These are phyloP conservation scores for Parnassius glacialis DNA, from an alignment of 2,888 invertebrate genomes.

Conservation along the genomic window DNA sequence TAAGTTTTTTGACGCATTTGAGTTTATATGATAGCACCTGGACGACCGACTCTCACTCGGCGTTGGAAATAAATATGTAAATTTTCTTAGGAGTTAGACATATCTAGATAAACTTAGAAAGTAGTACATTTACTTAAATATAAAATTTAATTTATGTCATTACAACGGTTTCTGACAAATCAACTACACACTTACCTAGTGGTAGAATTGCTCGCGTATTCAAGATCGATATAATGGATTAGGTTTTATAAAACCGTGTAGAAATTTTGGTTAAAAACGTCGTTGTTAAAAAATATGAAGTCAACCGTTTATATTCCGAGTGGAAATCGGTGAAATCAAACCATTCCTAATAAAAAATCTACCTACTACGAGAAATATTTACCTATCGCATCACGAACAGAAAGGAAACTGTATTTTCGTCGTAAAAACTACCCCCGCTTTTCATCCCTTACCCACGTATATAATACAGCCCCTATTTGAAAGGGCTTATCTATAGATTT, in stretches of 20 bases:
- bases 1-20: too few relatives aligned
- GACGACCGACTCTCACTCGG: too few relatives aligned
- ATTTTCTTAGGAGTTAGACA: too few relatives aligned
- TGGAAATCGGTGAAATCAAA: conserved; percentile 38
- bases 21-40: too few relatives aligned
- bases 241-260: neutral
- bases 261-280: neutral
- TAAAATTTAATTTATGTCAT: too few relatives aligned
- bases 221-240: neutral
- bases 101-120: too few relatives aligned
- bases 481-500: conserved; percentile 46
- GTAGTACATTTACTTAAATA: too few relatives aligned
- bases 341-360: conserved; percentile 39
- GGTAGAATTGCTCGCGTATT: too few relatives aligned
- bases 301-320: conserved; percentile 24
- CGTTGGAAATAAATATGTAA: too few relatives aligned
- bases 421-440: conserved; percentile 65
- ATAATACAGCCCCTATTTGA: conserved; percentile 43
- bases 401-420: conserved; percentile 58
- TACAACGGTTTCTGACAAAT: too few relatives aligned
- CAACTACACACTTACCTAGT: too few relatives aligned
- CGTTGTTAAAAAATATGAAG: conserved; percentile 15
- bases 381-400: conserved; percentile 53
- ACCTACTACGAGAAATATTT: conserved; percentile 45
- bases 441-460: conserved; percentile 49